Base-by-base conservation (phyloP, 1,140 invertebrate species). In the Stenopsyche tienmushanensis region DNA sequence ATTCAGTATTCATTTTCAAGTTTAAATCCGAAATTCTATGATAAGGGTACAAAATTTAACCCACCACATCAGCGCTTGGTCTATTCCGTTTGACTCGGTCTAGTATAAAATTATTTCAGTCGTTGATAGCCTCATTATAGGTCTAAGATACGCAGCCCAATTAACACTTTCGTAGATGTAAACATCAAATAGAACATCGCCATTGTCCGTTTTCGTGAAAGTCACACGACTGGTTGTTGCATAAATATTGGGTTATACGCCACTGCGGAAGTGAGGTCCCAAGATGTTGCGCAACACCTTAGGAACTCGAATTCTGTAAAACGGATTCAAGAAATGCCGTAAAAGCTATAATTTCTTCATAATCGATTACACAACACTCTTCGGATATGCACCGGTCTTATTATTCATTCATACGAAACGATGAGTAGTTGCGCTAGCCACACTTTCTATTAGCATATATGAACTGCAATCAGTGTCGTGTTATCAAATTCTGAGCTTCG, bases 181-280 rank as follows among this genome's bases (percentile, higher is more conserved):
- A n/a, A n/a, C n/a, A n/a, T n/a, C n/a, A n/a, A n/a, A n/a, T n/a
- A n/a, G n/a, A n/a, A n/a, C n/a, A n/a, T n/a, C n/a, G 29, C 29
- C 8, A 47, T 47, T 47, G 29, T 34, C 29, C 5, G 10, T 9
- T 47, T 47, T 47, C 44, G 44, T 47, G 44, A 47, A 47, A 47
- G 44, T 47, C 44, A 47, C 44, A 47, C 5, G 18, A 20, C 44
- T 13, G 44, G 44, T 20, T 20, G 44, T 47, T 47, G 44, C 44
- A 47, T 47, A 47, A 47, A 47, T 47, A 47, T 47, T 47, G 44
- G 44, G 44, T 15, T 47, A 8, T 47, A 47, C 10, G 7, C 34
- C n/a, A n/a, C 18, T 15, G 44, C 44, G 44, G 44, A 47, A 47
- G 44, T 47, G 44, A 7, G 10, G 18, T 13, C 13, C 29, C 5